Percentiles rank a stretch among this genome's conserved stretches.
These are phyloP conservation scores for Cataglyphis cursor DNA, from an alignment of 2,888 invertebrate species.

Conservation along the genomic window DNA sequence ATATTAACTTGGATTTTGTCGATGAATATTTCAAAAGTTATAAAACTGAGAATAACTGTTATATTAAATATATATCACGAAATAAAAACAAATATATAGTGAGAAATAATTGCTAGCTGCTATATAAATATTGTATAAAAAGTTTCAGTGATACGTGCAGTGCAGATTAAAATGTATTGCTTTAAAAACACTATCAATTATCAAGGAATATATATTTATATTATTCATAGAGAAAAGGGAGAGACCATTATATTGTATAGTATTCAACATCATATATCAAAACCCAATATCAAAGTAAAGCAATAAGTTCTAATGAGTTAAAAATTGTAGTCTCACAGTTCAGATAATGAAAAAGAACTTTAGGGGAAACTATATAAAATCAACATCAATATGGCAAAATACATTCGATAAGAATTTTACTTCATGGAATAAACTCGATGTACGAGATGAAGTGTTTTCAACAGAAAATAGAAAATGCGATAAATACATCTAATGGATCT, in stretches of 20 bases:
- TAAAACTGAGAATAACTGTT: slow-evolving; percentile 23
- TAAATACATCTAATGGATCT: background rate
- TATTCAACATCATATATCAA: slow-evolving; percentile 33
- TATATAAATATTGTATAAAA: background rate
- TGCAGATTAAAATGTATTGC: slow-evolving; percentile 50
- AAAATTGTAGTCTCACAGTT: slow-evolving; percentile 37
- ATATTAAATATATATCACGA: slow-evolving; percentile 9
- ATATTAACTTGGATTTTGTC: background rate
- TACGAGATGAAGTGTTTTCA: background rate
- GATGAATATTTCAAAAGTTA: background rate
- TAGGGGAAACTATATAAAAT: slow-evolving; percentile 30
- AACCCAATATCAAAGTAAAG: slow-evolving; percentile 10
- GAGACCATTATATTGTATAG: slow-evolving; percentile 30
- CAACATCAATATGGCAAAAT: slow-evolving; percentile 58
- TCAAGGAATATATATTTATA: slow-evolving; percentile 16
- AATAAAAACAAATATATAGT: background rate
- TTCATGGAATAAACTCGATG: slow-evolving; percentile 42
- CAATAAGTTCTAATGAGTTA: slow-evolving; percentile 44
- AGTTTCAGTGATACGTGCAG: slow-evolving; percentile 29
- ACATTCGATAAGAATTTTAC: slow-evolving; percentile 59
- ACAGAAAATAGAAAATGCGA: slow-evolving; percentile 1
- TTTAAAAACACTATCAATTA: slow-evolving; percentile 20
- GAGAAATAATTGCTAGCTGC: background rate
- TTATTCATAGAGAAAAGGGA: background rate
- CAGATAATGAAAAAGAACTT: slow-evolving; percentile 46